Evolutionary conservation across 1,140 invertebrate species (phyloP), one percentile per base, ranked within the genome.

Genomic region (Apocrypta bakeri): DNA sequence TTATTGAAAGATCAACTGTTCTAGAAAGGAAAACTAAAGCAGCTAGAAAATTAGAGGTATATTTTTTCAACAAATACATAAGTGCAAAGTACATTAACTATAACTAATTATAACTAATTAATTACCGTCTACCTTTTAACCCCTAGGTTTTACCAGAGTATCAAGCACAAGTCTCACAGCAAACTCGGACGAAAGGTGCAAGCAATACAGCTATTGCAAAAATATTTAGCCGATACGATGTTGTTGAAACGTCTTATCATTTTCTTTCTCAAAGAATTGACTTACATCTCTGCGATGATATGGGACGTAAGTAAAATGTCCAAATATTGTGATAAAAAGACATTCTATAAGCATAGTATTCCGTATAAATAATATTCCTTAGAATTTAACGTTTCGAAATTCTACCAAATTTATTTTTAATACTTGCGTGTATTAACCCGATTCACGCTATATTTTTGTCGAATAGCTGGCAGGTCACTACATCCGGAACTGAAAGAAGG

Each of bases 161-260:
- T 91, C 95, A 95, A 90, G 95, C 95, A 29, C 95, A 96, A 91
- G 88, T 96, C 83, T 94, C 94, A 24, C 96, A 96, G 85, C 93
- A 95, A 90, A 93, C 92, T 90, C 88, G 92, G 91, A 79, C 89
- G 66, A 91, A 92, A 86, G 90, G 79, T 83, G 83, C 89, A 69
- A 87, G 76, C 66, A 91, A 90, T 79, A 92, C 92, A 73, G 89
- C 93, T 64, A 92, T 94, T 37, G 93, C 94, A 42, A 94, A 94
- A 87, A 94, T 97, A 88, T 99, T 99, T 92, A 94, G 95, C 25
- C 94, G 94, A 81, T 98, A 97, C 92, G 98, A 99, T 93, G 97
- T 99, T 37, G 93, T 96, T 8, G 98, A 99, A 93, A 99, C 99
- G 0, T 99, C 98, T 0, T 99, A 99, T 93, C 99, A 99, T 92